Evolutionary conservation across 2,888 invertebrate species (phyloP).

Genomic region (Eucriotettix oculatus): DNA sequence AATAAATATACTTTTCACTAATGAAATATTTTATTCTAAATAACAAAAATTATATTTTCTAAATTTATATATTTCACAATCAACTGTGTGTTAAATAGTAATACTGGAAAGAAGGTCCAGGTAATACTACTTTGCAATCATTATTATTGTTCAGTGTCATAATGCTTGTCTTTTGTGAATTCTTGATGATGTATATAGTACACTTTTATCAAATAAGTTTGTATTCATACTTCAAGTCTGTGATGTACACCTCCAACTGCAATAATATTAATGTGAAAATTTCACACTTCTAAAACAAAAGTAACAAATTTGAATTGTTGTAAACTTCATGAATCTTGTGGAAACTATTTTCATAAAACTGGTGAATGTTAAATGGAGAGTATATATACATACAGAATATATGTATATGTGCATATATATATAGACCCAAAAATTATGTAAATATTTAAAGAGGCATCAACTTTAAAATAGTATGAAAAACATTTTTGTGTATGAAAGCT

Average conservation of each 20-base stretch:
- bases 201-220: not conserved
- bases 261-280: constrained; percentile 3
- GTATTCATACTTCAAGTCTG: constrained; percentile 5
- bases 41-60: no score
- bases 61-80: no score
- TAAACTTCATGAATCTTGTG: not conserved
- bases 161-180: no score
- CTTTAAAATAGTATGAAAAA: not conserved
- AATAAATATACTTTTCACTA: no score
- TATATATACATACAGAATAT: not conserved
- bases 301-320: not conserved
- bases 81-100: no score
- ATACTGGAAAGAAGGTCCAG: no score
- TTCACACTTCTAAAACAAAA: not conserved
- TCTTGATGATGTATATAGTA: not conserved
- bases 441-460: not conserved
- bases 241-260: constrained; percentile 6
- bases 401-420: not conserved
- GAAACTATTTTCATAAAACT: constrained; percentile 10
- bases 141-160: no score
- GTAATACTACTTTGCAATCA: no score
- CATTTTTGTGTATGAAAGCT: not conserved
- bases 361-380: not conserved
- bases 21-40: no score
- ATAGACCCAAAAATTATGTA: not conserved